These are phyloP conservation scores for Sialis lutaria DNA, from an alignment of 2,888 invertebrate species.

Conservation along the genomic window DNA sequence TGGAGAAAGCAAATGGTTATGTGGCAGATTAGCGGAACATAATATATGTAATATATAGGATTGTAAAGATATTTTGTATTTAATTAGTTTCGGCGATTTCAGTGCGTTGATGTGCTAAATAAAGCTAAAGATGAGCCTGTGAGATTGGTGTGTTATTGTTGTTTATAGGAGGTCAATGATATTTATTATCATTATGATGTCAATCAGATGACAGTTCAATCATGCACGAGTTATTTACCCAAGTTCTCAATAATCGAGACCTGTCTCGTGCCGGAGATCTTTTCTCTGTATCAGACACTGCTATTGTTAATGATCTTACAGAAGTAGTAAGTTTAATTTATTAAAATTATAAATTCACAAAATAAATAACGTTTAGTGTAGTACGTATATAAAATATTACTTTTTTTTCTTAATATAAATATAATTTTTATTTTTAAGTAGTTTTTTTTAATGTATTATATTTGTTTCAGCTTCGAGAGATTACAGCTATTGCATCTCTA, in stretches of 20 bases:
- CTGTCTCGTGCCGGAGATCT: conserved; percentile 81
- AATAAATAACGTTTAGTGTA: too few species aligned
- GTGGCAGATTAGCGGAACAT: conserved; percentile 1
- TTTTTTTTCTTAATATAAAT: too few species aligned
- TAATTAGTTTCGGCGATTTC: too few species aligned
- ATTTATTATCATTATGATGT: not conserved
- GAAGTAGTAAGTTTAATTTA: conserved; percentile 50
- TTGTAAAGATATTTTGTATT: too few species aligned
- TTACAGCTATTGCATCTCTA: conserved; percentile 65
- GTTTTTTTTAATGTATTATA: too few species aligned
- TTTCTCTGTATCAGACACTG: conserved; percentile 72
- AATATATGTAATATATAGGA: too few species aligned
- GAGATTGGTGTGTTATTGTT: too few species aligned
- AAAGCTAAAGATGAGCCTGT: too few species aligned
- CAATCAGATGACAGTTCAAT: not conserved
- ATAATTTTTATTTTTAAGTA: too few species aligned
- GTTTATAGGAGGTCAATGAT: not conserved
- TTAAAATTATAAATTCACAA: not conserved
- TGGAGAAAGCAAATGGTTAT: conserved; percentile 6
- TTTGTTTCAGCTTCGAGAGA: conserved; percentile 43
- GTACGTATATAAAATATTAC: too few species aligned
- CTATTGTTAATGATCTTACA: conserved; percentile 69
- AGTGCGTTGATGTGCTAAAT: too few species aligned
- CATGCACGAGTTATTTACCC: conserved; percentile 83
- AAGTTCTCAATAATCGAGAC: conserved; percentile 78